Evolutionary conservation across 2,113 vertebrate genomes (phyloP), one percentile per base, ranked within the genome.

Genomic region (Trichechus manatus): DNA sequence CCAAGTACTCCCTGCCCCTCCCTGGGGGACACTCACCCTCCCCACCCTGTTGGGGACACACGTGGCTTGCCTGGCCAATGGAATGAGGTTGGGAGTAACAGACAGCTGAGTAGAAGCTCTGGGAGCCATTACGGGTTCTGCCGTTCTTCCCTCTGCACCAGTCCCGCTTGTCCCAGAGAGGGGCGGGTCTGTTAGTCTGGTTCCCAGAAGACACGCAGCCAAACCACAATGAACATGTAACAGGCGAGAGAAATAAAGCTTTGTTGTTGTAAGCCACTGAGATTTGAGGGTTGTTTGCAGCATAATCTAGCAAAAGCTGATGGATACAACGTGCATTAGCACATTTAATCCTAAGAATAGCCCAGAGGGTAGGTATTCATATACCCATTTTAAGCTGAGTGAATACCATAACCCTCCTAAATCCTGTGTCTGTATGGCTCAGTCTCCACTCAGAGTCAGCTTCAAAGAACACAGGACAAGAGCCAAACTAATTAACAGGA

Each of bases 401-500:
- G 75, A 64, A 87, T 83, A 31, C 33, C 82, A 5, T 89, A 84
- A 83, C 20, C 33, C 81, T n/a, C 13, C 17, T 56, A 56, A 75
- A 90, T 95, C 88, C 81, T 42, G 83, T 68, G 22, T 53, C 82
- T 63, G 19, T 33, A 22, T 0, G 2, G 39, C 33, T 74, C 42
- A 0, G 9, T 61, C 22, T 78, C 63, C 66, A 39, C 0, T 0
- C 0, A 23, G 64, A 93, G 66, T 70, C 77, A 70, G 20, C n/a
- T 53, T 74, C 31, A 74, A 89, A 77, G 56, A 86, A 87, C 44
- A 80, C 5, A 66, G 44, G 82, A 70, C 5, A 44, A 75, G 47
- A 91, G 93, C 86, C 91, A 93, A 83, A 53, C 19, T 91, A 82
- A 94, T 96, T 88, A 82, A 93, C 75, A 93, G 22, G 53, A 81